Evolutionary conservation across 1,140 invertebrate genomes (phyloP), one percentile per base, ranked within the genome.

Genomic region (Euborellia annulipes): DNA sequence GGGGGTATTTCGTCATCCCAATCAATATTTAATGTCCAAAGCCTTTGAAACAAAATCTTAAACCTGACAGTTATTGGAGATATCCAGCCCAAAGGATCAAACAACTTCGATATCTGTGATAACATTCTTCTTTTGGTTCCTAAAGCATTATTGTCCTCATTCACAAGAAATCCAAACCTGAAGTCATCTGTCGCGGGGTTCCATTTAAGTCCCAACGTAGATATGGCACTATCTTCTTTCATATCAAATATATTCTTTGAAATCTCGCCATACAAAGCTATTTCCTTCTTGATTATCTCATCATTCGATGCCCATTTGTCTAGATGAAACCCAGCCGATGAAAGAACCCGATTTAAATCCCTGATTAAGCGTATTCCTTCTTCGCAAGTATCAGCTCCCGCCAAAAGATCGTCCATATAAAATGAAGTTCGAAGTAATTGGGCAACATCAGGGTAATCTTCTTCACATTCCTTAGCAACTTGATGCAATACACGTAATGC

Each of bases 41-140:
- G 32, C 23, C 57, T 48, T 55, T 70, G 66, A n/a, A 70, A 57
- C 0, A 69, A 46, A 0, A 69, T 58, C 54, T 70, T 69, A 9
- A 57, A 55, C 6, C 19, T 47, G 3, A 69, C 53, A 2, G 61
- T 56, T 0, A 62, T 46, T 16, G 67, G 68, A 2, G 56, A 51
- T 2, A 67, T 36, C 44, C 60, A 60, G 9, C 65, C 65, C 9
- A 62, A 45, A 3, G 58, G 60, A 52, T 68, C 62, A 41, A 60
- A 66, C 0, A 65, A 51, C 38, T 58, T 47, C 8, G 53, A 51
- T 16, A 59, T 54, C 32, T 54, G 49, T 9, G 62, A 62, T 41
- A 67, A 43, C 9, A 68, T 52, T 19, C 8, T 44, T 23, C 59
- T 50, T 54, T 65, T 68, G n/a, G 57, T 66, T 18, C n/a, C n/a